These are phyloP conservation scores for Ochropacha duplaris DNA, from an alignment of 2,888 invertebrate species.

Conservation along the genomic window DNA sequence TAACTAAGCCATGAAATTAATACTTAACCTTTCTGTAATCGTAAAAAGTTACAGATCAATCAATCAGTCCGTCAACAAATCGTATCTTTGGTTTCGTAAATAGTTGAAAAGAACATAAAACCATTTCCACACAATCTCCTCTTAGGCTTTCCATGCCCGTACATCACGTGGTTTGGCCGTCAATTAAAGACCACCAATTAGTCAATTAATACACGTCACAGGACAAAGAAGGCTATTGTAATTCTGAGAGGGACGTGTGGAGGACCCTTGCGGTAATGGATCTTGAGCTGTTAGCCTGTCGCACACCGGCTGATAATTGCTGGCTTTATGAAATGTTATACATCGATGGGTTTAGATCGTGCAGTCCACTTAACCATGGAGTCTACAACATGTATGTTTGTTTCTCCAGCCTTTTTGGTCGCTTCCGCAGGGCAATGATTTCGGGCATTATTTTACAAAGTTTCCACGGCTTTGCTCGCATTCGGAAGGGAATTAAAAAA, in stretches of 20 bases:
- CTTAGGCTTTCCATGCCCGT: not conserved
- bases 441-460: too few species aligned
- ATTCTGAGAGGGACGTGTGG: constrained; percentile 48
- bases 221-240: constrained; percentile 59
- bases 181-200: constrained; percentile 50
- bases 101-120: not conserved
- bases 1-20: too few species aligned
- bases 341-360: too few species aligned
- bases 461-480: too few species aligned
- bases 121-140: not conserved
- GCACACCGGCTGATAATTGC: constrained; percentile 35
- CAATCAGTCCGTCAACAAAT: not conserved
- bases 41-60: too few species aligned
- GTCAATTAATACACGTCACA: constrained; percentile 64
- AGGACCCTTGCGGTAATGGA: constrained; percentile 59
- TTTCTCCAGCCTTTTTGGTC: too few species aligned
- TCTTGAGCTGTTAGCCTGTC: constrained; percentile 36
- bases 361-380: too few species aligned
- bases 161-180: constrained; percentile 24
- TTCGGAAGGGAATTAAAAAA: too few species aligned
- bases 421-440: too few species aligned
- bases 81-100: not conserved
- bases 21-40: too few species aligned
- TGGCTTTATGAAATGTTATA: constrained; percentile 16
- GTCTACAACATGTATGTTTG: too few species aligned